Evolutionary conservation across 2,113 vertebrate genomes (phyloP), one percentile per base, ranked within the genome.

Genomic region (Pica pica): DNA sequence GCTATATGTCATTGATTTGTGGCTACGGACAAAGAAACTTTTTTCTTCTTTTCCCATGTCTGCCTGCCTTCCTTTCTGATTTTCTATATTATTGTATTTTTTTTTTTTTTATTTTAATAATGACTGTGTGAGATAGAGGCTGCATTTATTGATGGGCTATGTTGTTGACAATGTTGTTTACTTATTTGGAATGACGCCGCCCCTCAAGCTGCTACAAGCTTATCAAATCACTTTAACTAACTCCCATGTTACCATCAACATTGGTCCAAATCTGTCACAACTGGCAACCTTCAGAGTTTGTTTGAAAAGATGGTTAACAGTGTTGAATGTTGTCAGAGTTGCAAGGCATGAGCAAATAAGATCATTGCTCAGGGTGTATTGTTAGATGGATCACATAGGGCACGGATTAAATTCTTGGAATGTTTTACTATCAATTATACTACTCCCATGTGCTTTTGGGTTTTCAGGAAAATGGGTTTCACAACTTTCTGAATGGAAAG

Each of bases 141-240:
- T 92, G 60, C 63, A 13, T 94, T 93, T 95, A 87, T 82, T 78
- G 97, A 93, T 83, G 87, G 93, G 68, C 75, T 46, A 30, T 82
- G 96, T 83, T 89, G 95, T 93, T 98, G 97, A 98, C 95, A 95
- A 75, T 49, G 97, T 93, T 97, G 96, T 98, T 98, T 97, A 97
- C 95, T 90, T 97, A 93, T 94, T 93, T 95, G 96, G 92, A 96
- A 55, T 90, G 83, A 87, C 42, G 19, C 96, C 95, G 70, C 97
- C 98, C 96, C 95, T 93, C 97, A 98, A 98, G 98, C 98, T 98
- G 98, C 97, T 96, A 49, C 95, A 44, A 65, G 97, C 97, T 97
- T 97, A 95, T 97, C 96, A 96, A 97, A 97, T 97, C 97, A 91
- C 94, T 97, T 97, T 95, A 95, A 85, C 89, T 78, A 95, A 97